phyloP scores from a whole-genome alignment of 1,140 invertebrate species.

The Microplitis demolitor region DNA sequence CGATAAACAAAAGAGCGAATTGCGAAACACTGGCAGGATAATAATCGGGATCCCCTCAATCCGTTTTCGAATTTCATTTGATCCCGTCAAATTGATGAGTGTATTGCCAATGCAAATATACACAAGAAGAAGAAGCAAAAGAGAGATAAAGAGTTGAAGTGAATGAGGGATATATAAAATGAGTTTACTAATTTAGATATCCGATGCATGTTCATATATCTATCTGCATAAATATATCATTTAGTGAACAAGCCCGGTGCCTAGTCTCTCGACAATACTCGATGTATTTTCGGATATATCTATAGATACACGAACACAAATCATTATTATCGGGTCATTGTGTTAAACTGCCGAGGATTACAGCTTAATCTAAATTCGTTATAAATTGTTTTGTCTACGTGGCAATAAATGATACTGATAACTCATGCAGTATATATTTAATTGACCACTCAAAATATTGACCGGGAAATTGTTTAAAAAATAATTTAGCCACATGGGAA shows the following conservation, averaged over 20 bases:
- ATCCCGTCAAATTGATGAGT: constrained; percentile 17
- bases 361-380: constrained; percentile 41
- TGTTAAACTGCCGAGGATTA: constrained; percentile 38
- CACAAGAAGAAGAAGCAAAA: background rate
- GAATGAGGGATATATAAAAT: constrained; percentile 15
- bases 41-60: constrained; percentile 14
- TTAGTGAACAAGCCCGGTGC: no score
- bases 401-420: constrained; percentile 13
- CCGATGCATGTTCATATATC: background rate
- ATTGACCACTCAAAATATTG: background rate
- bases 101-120: background rate
- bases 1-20: constrained; percentile 16
- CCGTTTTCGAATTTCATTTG: constrained; percentile 23
- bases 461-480: background rate
- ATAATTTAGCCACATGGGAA: background rate
- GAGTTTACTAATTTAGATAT: constrained; percentile 32
- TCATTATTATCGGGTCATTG: constrained; percentile 43
- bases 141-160: background rate
- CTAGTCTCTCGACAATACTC: constrained; percentile 15
- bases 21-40: constrained; percentile 3
- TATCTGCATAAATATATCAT: background rate
- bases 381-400: constrained; percentile 43
- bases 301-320: constrained; percentile 3
- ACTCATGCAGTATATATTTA: background rate
- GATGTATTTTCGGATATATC: constrained; percentile 30